Evolutionary conservation across 1,140 invertebrate species (phyloP), one percentile per base, ranked within the genome.

Genomic region (Eupeodes corollae): DNA sequence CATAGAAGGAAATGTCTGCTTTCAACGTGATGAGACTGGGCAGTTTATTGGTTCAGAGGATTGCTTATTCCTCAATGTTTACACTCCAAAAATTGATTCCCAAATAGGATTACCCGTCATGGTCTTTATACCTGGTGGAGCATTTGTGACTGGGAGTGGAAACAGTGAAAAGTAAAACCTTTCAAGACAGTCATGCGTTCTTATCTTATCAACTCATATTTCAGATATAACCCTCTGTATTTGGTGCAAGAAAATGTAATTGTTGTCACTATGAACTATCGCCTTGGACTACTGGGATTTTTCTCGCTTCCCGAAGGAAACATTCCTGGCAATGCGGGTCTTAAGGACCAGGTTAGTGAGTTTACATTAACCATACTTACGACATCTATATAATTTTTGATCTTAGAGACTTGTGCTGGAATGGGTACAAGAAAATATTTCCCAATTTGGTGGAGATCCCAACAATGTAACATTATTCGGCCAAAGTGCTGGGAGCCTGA

Each of bases 341-440:
- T 82, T 14, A 75, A 73, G 57, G 79, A 79, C 52, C 79, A 76
- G 55, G 50, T 73, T 26, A 26, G 21, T 26, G n/a, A n/a, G n/a
- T n/a, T n/a, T n/a, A n/a, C n/a, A n/a, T n/a, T n/a, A n/a, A n/a
- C n/a, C n/a, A n/a, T n/a, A n/a, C n/a, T n/a, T n/a, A n/a, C n/a
- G n/a, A n/a, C n/a, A n/a, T n/a, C n/a, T n/a, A 32, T 12, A 11
- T 42, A 19, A 11, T 6, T 21, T 11, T 14, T 34, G 5, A 5
- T n/a, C 13, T 13, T 3, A 3, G 43, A 19, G 18, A 19, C 34
- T 45, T 44, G 18, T 38, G 34, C 68, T 90, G 10, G 75, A 80
- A 53, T 91, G 87, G 86, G 73, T 88, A 1, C 73, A 82, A 19
- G 70, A 75, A 49, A 84, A 88, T 53, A 84, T 88, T 12, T 70